Evolutionary conservation across 1,140 invertebrate genomes (phyloP).

Genomic region (Tribolium castaneum): DNA sequence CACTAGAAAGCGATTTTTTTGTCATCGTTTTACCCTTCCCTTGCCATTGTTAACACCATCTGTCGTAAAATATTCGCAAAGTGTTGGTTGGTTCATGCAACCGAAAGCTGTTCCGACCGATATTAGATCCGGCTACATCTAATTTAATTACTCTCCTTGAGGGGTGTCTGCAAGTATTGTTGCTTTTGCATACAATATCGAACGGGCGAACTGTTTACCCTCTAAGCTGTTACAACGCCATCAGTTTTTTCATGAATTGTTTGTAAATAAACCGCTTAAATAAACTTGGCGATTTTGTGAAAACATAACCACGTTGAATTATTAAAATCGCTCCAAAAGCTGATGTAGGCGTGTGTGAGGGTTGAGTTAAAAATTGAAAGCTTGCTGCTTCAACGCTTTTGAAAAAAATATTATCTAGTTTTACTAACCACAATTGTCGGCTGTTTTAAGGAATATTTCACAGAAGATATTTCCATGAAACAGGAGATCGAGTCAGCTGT

Average conservation of each 20-base stretch:
- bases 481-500: background rate
- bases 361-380: background rate
- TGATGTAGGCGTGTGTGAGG: background rate
- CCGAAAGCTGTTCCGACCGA: background rate
- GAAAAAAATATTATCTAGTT: background rate
- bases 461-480: background rate
- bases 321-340: background rate
- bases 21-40: background rate
- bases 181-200: background rate
- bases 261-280: slow-evolving; percentile 3
- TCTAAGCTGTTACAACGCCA: background rate
- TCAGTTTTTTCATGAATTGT: background rate
- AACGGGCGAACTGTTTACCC: background rate
- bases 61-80: slow-evolving; percentile 1
- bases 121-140: background rate
- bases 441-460: background rate
- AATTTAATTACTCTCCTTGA: slow-evolving; percentile 8
- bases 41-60: background rate
- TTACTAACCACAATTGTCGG: background rate
- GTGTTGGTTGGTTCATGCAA: background rate
- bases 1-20: slow-evolving; percentile 29
- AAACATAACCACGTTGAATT: background rate
- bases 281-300: slow-evolving; percentile 1
- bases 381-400: background rate
- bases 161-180: background rate